These are phyloP conservation scores for Euplexia lucipara DNA, from an alignment of 2,888 invertebrate genomes.

Conservation along the genomic window DNA sequence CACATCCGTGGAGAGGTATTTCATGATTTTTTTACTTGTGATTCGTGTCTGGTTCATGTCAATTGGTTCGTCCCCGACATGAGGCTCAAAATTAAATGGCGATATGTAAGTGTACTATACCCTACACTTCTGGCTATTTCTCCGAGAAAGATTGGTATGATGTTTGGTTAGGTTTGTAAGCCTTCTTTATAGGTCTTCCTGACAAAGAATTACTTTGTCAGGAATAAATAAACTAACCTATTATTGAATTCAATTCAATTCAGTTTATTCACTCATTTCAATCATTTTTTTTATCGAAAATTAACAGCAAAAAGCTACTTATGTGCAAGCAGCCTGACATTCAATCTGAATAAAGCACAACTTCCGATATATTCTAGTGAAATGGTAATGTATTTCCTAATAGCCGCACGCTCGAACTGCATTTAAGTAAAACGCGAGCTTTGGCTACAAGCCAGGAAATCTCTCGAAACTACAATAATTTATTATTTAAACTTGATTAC, in stretches of 20 bases:
- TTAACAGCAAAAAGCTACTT: not conserved
- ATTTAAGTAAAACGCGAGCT: conserved; percentile 23
- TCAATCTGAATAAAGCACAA: conserved; percentile 38
- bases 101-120: too few species aligned
- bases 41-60: not conserved
- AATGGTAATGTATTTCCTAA: conserved; percentile 46
- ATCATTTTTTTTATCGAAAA: too few species aligned
- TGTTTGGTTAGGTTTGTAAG: too few species aligned
- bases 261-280: too few species aligned
- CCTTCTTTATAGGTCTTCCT: not conserved
- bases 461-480: conserved; percentile 14
- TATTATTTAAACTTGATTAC: conserved; percentile 23
- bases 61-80: too few species aligned
- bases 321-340: conserved; percentile 33
- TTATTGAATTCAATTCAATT: too few species aligned
- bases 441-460: conserved; percentile 28
- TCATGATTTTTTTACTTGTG: not conserved
- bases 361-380: conserved; percentile 35
- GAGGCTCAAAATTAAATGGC: too few species aligned
- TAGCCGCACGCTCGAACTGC: conserved; percentile 25
- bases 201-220: not conserved
- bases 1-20: too few species aligned
- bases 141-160: too few species aligned
- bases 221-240: not conserved
- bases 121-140: too few species aligned